Evolutionary conservation across 1,140 invertebrate species (phyloP).

Genomic region (Eulimnadia texana): DNA sequence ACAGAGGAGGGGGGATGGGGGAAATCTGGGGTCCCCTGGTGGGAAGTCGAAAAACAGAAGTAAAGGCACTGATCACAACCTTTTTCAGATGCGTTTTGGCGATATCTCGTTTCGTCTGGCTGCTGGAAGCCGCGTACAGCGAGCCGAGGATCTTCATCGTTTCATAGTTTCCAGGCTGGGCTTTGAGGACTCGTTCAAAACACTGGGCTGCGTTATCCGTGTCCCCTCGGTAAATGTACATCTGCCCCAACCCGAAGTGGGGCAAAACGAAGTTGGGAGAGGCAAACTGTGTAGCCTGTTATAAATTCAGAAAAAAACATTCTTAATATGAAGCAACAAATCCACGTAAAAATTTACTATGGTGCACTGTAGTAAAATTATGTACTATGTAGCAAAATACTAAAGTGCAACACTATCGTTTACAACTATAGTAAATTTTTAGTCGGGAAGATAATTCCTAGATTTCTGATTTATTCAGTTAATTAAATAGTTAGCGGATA

Average conservation of each 20-base stretch:
- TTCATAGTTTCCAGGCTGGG: constrained; percentile 94
- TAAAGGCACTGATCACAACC: too few relatives aligned
- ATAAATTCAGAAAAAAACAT: too few relatives aligned
- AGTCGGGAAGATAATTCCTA: too few relatives aligned
- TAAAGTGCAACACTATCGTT: too few relatives aligned
- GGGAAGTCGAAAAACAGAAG: too few relatives aligned
- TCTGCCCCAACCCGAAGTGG: constrained; percentile 95
- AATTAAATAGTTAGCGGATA: too few relatives aligned
- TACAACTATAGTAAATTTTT: not conserved
- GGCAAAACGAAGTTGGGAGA: constrained; percentile 88
- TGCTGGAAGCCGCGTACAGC: constrained; percentile 81
- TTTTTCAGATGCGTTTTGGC: constrained; percentile 81
- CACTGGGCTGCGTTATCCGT: constrained; percentile 94
- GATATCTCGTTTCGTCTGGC: constrained; percentile 77
- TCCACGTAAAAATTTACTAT: not conserved
- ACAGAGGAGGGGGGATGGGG: too few relatives aligned
- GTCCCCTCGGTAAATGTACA: constrained; percentile 96
- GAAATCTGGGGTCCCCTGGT: too few relatives aligned
- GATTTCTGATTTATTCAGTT: too few relatives aligned
- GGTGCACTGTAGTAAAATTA: too few relatives aligned
- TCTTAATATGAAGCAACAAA: not conserved
- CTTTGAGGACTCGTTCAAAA: constrained; percentile 97
- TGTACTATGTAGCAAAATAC: too few relatives aligned
- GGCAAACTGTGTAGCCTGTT: constrained; percentile 90
- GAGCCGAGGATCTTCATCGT: constrained; percentile 99